Evolutionary conservation across 1,140 invertebrate species (phyloP).

Genomic region (Meloidogyne floridensis): DNA sequence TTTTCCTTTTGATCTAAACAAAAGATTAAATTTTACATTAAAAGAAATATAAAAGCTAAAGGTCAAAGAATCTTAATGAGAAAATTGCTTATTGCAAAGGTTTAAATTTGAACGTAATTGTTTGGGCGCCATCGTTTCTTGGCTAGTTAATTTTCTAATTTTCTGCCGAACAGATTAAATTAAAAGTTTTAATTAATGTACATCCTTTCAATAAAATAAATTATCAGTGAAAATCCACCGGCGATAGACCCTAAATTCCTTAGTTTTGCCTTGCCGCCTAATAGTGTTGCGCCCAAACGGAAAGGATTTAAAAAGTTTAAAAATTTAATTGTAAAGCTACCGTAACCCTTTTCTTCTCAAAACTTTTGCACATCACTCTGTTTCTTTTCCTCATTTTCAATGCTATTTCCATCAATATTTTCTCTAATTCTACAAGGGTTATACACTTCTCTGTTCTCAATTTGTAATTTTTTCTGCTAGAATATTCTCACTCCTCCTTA

Average conservation of each 20-base stretch:
- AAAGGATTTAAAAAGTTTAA: no score
- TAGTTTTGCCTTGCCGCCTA: no score
- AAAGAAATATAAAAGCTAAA: neutral
- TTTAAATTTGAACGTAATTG: no score
- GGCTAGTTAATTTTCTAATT: no score
- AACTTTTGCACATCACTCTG: neutral
- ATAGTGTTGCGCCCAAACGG: no score
- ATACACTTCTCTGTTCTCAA: neutral
- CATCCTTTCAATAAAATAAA: no score
- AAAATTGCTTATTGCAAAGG: neutral
- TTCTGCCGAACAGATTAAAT: no score
- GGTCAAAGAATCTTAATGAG: neutral
- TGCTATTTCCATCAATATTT: neutral
- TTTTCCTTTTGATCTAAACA: neutral
- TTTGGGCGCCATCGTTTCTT: no score
- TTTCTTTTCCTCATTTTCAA: neutral
- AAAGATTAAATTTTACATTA: neutral
- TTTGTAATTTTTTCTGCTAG: neutral
- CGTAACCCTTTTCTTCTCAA: neutral
- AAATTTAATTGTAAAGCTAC: neutral
- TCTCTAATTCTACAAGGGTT: no score
- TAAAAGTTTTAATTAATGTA: no score
- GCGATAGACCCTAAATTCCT: no score
- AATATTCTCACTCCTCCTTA: neutral
- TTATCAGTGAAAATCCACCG: no score